A percentile compares a stretch with the other conserved stretches of the same genome.
Evolutionary conservation across 2,113 vertebrate genomes (phyloP).

Genomic region (Cyphomyrus discorhynchus): DNA sequence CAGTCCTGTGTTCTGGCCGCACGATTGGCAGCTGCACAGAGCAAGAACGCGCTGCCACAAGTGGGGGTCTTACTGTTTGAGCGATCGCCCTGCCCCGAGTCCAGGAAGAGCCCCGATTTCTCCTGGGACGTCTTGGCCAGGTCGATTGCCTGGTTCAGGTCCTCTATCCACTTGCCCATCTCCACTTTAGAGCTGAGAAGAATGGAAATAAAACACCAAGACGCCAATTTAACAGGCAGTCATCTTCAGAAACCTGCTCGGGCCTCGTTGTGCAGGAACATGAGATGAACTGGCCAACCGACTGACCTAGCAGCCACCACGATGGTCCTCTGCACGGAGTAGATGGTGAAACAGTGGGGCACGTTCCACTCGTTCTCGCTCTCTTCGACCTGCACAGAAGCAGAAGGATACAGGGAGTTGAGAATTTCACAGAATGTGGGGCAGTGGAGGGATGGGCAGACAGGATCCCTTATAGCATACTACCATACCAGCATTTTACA

Average conservation of each 20-base stretch:
- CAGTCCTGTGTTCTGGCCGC: not conserved
- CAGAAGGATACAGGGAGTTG: constrained; percentile 8
- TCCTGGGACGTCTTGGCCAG: constrained; percentile 72
- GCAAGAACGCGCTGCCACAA: not conserved
- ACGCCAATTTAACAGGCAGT: no score
- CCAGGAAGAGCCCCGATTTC: constrained; percentile 58
- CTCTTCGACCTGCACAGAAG: constrained; percentile 75
- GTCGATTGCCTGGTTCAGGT: constrained; percentile 80
- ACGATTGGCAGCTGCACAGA: not conserved
- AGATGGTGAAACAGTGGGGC: constrained; percentile 93
- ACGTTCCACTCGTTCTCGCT: constrained; percentile 76
- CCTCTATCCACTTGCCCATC: constrained; percentile 89
- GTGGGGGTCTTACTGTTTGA: constrained; percentile 69
- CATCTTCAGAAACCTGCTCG: no score
- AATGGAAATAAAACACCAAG: constrained; percentile 7
- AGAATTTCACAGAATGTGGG: not conserved
- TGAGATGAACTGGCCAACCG: not conserved
- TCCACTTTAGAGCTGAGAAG: constrained; percentile 75
- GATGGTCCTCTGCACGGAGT: constrained; percentile 81
- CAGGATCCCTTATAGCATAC: not conserved
- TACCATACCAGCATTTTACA: not conserved
- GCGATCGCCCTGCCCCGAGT: constrained; percentile 46
- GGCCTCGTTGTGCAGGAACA: not conserved
- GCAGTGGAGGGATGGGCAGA: not conserved
- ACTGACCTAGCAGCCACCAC: constrained; percentile 89